These are phyloP conservation scores for Thamnaconus septentrionalis DNA, from an alignment of 2,113 vertebrate species.

Conservation along the genomic window DNA sequence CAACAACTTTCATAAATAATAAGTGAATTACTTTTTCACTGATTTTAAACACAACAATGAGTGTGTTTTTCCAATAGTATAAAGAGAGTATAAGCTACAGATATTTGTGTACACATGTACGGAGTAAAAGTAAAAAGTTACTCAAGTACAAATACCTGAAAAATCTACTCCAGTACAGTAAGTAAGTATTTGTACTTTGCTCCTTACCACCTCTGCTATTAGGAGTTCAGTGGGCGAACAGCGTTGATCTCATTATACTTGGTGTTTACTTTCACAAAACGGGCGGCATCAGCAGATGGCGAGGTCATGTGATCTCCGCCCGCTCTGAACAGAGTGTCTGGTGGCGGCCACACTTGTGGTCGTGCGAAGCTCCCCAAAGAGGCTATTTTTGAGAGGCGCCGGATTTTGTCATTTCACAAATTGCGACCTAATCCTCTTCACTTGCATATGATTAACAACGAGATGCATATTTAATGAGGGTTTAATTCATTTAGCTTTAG, in stretches of 20 bases:
- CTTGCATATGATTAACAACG: constrained; percentile 78
- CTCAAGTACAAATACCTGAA: too few relatives aligned
- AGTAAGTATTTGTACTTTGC: too few relatives aligned
- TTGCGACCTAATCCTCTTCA: constrained; percentile 77
- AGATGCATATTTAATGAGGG: constrained; percentile 77
- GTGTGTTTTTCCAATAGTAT: too few relatives aligned
- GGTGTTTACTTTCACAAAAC: constrained; percentile 24
- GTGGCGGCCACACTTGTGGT: constrained; percentile 51
- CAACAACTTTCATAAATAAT: too few relatives aligned
- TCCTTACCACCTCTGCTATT: too few relatives aligned
- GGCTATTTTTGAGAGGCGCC: constrained; percentile 69
- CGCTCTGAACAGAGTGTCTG: constrained; percentile 34
- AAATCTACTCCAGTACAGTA: too few relatives aligned
- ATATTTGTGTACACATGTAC: too few relatives aligned
- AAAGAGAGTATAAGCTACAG: too few relatives aligned
- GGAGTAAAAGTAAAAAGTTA: too few relatives aligned
- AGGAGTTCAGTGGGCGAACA: too few relatives aligned
- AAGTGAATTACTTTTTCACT: too few relatives aligned
- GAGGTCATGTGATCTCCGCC: constrained; percentile 58
- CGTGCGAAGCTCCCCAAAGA: constrained; percentile 61
- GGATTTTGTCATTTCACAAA: constrained; percentile 76
- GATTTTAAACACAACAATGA: too few relatives aligned
- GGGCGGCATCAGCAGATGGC: constrained; percentile 57
- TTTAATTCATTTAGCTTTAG: constrained; percentile 74
- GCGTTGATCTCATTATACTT: constrained; percentile 11